Evolutionary conservation across 2,888 invertebrate species (phyloP), one percentile per base, ranked within the genome.

Genomic region (Philaethria dido): DNA sequence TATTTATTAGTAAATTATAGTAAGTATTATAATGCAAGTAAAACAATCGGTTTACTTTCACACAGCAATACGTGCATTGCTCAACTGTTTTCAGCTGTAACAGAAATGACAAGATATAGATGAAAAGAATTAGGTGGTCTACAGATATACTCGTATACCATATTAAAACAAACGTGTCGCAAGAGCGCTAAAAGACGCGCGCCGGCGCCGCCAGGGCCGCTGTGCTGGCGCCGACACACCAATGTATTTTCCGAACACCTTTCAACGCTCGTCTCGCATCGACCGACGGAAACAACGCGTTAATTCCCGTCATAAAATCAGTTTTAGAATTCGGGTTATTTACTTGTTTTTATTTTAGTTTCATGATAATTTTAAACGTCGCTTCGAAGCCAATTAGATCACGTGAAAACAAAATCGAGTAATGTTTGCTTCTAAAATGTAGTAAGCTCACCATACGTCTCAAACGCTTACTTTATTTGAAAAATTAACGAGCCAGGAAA

Each of bases 221-320:
- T 66, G 66, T 59, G 65, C 76, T 77, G 77, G 80, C 76, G 75
- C 75, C 78, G 77, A 73, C 69, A 80, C 84, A 80, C 76, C 84
- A 72, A 85, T 88, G 88, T 91, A 89, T 90, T 90, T 89, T 88
- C 86, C 87, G 86, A 87, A 83, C 91, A 87, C 89, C 91, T 92
- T 90, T 92, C 92, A 91, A 84, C 91, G 88, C 90, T 85, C 88
- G 85, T 88, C 90, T 86, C 91, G 85, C 89, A 89, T 89, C 91
- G 85, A 86, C 87, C 89, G 90, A 87, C 92, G 92, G 92, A 92
- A 92, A 92, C 91, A 90, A 92, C 91, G 87, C 91, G 92, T 92
- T 92, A 92, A 92, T 92, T 92, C 92, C 89, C 90, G 91, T 92
- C 92, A 90, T 92, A 92, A 92, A 92, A 92, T 92, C 92, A 86